Evolutionary conservation across 2,797 vertebrate genomes (phyloP).

Genomic region (Clarias platycephalus): DNA sequence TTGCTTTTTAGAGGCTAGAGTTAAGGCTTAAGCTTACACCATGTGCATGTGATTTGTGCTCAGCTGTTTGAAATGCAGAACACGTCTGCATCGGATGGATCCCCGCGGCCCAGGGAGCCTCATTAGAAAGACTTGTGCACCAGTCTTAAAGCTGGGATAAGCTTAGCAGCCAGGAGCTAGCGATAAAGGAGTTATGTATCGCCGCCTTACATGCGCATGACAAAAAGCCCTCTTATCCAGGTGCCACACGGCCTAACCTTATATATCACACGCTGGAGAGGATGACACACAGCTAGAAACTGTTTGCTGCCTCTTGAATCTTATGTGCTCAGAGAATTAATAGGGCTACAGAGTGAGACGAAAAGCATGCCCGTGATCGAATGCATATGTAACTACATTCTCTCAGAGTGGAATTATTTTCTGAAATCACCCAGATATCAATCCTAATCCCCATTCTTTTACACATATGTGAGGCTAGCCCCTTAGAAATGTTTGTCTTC

Average conservation of each 20-base stretch:
- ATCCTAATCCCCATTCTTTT: slow-evolving; percentile 6
- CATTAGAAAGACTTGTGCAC: slow-evolving; percentile 73
- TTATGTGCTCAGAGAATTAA: slow-evolving; percentile 37
- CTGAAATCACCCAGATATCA: slow-evolving; percentile 15
- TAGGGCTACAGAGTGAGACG: neutral
- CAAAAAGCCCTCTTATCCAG: slow-evolving; percentile 62
- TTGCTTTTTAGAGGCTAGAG: slow-evolving; percentile 41
- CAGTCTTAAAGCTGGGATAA: slow-evolving; percentile 73
- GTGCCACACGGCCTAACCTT: slow-evolving; percentile 53
- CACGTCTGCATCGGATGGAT: slow-evolving; percentile 67
- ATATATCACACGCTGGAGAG: slow-evolving; percentile 43
- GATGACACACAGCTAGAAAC: slow-evolving; percentile 41
- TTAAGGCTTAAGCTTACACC: slow-evolving; percentile 49
- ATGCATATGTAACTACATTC: slow-evolving; percentile 41
- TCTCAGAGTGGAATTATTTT: slow-evolving; percentile 12
- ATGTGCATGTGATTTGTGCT: slow-evolving; percentile 5
- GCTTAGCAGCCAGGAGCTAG: slow-evolving; percentile 62
- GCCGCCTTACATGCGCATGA: slow-evolving; percentile 55
- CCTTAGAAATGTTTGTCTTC: neutral
- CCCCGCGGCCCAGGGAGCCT: slow-evolving; percentile 74
- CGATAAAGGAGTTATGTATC: slow-evolving; percentile 61
- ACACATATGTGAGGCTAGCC: neutral
- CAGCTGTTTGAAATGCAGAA: slow-evolving; percentile 71
- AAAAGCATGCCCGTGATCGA: slow-evolving; percentile 6
- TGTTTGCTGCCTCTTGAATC: slow-evolving; percentile 44